Percentiles rank a stretch among this genome's conserved stretches.
Evolutionary conservation across 2,113 vertebrate genomes (phyloP).

Genomic region (Sarotherodon lohbergeri): DNA sequence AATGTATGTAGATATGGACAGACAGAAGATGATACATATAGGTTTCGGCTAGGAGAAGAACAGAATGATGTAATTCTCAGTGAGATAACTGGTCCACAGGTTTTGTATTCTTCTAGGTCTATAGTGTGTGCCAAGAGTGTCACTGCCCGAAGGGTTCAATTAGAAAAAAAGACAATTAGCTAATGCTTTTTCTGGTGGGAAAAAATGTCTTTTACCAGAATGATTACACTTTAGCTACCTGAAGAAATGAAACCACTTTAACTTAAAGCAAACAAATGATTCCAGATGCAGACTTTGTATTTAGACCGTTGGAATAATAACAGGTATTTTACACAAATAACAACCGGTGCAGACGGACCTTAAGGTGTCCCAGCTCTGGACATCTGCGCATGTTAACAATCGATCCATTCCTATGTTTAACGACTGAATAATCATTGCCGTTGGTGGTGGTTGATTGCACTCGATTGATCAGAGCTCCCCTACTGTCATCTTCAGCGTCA

Average conservation of each 20-base stretch:
- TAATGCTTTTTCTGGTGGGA: constrained; percentile 8
- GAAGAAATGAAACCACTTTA: background rate
- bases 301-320: background rate
- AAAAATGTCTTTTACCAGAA: background rate
- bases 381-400: constrained; percentile 15
- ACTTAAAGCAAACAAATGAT: background rate
- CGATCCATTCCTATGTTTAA: constrained; percentile 35
- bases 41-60: background rate
- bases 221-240: background rate
- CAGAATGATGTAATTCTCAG: background rate
- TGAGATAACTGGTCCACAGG: background rate
- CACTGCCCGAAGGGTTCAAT: background rate
- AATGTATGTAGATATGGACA: background rate
- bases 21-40: background rate
- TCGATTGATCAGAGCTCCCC: constrained; percentile 36
- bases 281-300: background rate
- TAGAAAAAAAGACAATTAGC: constrained; percentile 21
- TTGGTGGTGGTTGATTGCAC: constrained; percentile 27
- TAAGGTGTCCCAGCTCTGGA: background rate
- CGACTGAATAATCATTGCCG: constrained; percentile 42
- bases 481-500: background rate
- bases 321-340: background rate
- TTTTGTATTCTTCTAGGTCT: background rate
- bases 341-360: background rate
- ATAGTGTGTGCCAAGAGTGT: background rate